Base-by-base conservation (phyloP, 2,888 invertebrate species). In the Temnothorax rugatulus region DNA sequence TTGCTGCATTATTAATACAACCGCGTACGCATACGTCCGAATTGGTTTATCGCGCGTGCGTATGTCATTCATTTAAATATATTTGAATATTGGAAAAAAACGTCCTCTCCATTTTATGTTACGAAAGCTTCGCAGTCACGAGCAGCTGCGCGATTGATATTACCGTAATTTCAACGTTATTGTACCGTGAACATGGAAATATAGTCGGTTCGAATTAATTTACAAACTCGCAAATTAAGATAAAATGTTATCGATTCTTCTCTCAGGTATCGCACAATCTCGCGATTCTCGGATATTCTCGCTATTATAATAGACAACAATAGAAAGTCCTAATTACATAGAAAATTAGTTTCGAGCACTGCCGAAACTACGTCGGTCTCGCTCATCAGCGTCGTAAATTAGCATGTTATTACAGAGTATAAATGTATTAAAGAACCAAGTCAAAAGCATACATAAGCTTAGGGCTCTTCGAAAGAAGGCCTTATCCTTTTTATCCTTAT, bases 1-100 rank as follows among this genome's bases (percentile, higher is more conserved):
- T 77, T 54, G 25, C 29, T 77, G 29, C 29, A 68, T 77, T 68
- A 41, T 77, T 68, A 54, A 77, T 77, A 54, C 15, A 15, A 54
- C 54, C n/a, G 41, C 54, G 54, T 25, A 41, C 41, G 44, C 41
- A 77, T 52, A 13, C 41, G 54, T 57, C 44, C 15, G 15, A 59
- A 74, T 74, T 59, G 18, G 29, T 61, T 74, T 59, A 47, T 29
- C 44, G 29, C 59, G 59, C 29, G 59, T 59, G 59, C 41, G 29
- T 61, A 29, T 61, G 29, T 47, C 21, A 15, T 18, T 15, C 4
- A 74, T 61, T 74, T 74, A 61, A 34, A 74, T 61, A 61, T 74
- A 74, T 74, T 61, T 74, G 34, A 74, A 74, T 59, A 44, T 74
- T 3, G 5, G 7, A 5, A 44, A 76, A 64, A 63, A 63, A 8